A percentile compares a stretch with the other conserved stretches of the same genome.
Conservation (phyloP, 2,797 vertebrate species). For the Myoxocephalus aenaeus region DNA sequence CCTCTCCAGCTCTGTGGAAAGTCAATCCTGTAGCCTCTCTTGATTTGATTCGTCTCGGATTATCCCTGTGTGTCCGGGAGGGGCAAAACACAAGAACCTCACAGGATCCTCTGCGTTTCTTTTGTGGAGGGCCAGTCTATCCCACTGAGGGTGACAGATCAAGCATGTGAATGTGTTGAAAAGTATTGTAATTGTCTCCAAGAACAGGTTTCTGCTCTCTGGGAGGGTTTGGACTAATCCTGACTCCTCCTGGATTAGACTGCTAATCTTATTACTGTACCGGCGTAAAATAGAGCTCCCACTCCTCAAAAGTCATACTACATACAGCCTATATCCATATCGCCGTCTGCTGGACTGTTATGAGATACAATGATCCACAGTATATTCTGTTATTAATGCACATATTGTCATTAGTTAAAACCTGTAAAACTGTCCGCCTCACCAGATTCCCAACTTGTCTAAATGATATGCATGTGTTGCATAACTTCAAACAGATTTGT, state of each 20-base stretch:
- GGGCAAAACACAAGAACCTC: conserved; percentile 11
- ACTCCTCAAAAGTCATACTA: conserved; percentile 44
- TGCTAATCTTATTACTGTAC: conserved; percentile 82
- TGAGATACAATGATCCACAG: neutral
- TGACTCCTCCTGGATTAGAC: conserved; percentile 79
- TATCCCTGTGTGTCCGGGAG: conserved; percentile 49
- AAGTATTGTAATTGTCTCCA: conserved; percentile 4
- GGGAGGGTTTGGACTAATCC: conserved; percentile 66
- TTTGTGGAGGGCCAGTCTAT: conserved; percentile 9
- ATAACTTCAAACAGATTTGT: neutral
- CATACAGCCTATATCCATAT: neutral
- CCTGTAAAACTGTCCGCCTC: neutral
- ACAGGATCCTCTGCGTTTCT: conserved; percentile 16
- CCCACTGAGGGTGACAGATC: conserved; percentile 16
- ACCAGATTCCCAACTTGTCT: neutral
- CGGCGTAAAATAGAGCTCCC: conserved; percentile 53
- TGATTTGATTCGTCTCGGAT: conserved; percentile 74
- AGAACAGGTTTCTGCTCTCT: conserved; percentile 19
- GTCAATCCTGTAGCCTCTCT: conserved; percentile 69
- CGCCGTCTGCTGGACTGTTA: neutral
- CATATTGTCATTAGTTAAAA: neutral
- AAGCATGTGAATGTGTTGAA: neutral
- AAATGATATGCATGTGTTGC: neutral
- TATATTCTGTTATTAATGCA: neutral
- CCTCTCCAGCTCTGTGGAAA: conserved; percentile 47